phyloP scores from a whole-genome alignment of 1,140 invertebrate genomes.

The Diprion similis region DNA sequence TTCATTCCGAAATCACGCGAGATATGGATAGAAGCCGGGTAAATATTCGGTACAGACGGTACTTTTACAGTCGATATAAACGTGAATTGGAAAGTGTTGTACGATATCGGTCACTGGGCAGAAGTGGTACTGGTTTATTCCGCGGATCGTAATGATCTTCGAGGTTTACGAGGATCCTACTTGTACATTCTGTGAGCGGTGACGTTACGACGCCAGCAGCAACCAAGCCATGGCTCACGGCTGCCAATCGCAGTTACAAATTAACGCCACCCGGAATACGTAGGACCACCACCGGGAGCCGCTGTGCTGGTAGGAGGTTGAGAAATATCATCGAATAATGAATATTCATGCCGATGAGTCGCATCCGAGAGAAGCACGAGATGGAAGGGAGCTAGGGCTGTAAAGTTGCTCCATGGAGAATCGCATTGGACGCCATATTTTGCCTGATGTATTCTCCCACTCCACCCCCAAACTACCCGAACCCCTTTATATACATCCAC shows the following conservation, averaged over 20 bases:
- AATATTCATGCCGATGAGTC: conserved; percentile 63
- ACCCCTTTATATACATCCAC: conserved; percentile 36
- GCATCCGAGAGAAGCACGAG: conserved; percentile 49
- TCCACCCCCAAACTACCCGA: conserved; percentile 34
- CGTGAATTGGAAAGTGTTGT: too few species aligned
- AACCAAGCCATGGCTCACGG: conserved; percentile 26
- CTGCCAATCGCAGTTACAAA: conserved; percentile 57
- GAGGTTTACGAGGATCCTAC: neutral
- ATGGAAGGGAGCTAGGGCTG: conserved; percentile 44
- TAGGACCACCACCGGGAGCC: conserved; percentile 20
- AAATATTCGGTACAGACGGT: too few species aligned
- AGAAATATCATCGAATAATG: conserved; percentile 64
- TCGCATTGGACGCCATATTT: conserved; percentile 59
- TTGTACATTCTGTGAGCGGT: neutral
- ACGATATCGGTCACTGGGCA: too few species aligned
- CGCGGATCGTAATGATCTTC: neutral
- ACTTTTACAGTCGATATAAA: too few species aligned
- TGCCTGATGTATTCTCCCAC: conserved; percentile 50
- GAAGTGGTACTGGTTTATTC: too few species aligned
- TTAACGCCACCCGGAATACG: conserved; percentile 48
- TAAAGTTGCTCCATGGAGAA: conserved; percentile 60
- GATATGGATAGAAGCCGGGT: too few species aligned
- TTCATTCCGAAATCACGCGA: too few species aligned
- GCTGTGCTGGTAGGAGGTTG: conserved; percentile 37
- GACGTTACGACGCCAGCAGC: neutral